Evolutionary conservation across 53 echinoderm and acorn worm species (phyloP).

Genomic region (Paelopatides confundens): DNA sequence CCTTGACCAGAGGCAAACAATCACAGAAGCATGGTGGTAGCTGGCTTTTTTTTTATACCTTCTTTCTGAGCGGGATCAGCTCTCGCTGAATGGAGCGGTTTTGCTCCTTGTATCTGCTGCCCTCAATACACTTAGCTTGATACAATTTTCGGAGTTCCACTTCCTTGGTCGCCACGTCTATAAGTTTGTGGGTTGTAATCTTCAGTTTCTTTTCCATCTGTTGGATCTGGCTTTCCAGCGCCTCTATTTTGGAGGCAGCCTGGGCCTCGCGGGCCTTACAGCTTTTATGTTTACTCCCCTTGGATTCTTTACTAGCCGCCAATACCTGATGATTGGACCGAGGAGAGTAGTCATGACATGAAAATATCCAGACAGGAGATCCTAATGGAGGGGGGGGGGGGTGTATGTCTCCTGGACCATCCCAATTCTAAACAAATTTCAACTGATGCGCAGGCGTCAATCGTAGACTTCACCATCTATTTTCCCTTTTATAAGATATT

Average conservation of each 20-base stretch:
- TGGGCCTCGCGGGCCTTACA: conserved; percentile 39
- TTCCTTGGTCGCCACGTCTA: conserved; percentile 92
- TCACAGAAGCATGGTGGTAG: conserved; percentile 35
- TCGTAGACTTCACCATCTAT: too few relatives aligned
- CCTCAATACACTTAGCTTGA: conserved; percentile 84
- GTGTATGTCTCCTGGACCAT: too few relatives aligned
- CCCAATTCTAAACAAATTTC: too few relatives aligned
- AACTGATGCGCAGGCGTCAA: too few relatives aligned
- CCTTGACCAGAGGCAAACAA: conserved; percentile 36
- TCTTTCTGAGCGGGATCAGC: conserved; percentile 76
- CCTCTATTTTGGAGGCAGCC: conserved; percentile 56
- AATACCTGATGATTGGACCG: conserved; percentile 24
- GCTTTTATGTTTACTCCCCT: conserved; percentile 33
- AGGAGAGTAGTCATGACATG: conserved; percentile 19
- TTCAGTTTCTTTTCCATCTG: conserved; percentile 87
- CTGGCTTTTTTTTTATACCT: conserved; percentile 75
- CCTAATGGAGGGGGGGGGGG: too few relatives aligned
- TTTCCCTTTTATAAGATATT: too few relatives aligned
- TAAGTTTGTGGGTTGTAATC: conserved; percentile 87
- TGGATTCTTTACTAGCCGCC: conserved; percentile 21
- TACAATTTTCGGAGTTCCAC: conserved; percentile 87
- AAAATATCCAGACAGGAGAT: not conserved
- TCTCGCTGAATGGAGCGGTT: conserved; percentile 77
- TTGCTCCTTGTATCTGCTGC: conserved; percentile 84
- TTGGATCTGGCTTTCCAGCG: conserved; percentile 77